Conservation (phyloP, 1,140 invertebrate genomes). For the Drosophila truncata region DNA sequence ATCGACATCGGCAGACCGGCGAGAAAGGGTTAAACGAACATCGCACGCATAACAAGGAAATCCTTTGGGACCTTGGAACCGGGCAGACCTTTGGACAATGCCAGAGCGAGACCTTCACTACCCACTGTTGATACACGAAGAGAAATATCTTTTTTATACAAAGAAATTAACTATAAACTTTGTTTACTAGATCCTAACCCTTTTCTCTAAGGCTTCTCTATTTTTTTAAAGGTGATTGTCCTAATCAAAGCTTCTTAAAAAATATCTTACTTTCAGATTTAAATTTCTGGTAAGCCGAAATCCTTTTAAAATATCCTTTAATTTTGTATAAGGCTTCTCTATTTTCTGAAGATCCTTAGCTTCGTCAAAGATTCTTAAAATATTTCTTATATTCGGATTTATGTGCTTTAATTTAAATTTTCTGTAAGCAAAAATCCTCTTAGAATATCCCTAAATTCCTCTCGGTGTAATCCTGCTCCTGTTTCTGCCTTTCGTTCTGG, state of each 20-base stretch:
- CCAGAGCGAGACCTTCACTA: conserved; percentile 53
- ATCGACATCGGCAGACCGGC: conserved; percentile 1
- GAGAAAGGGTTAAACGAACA: conserved; percentile 75
- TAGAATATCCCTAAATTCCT: not conserved
- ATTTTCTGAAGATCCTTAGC: not conserved
- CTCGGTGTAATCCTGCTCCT: conserved; percentile 36
- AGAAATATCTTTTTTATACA: not conserved
- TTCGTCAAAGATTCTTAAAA: not conserved
- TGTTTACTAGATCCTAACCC: not conserved
- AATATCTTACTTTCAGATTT: no score
- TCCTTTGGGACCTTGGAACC: conserved; percentile 77
- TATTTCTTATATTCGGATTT: not conserved
- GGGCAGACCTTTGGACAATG: conserved; percentile 61
- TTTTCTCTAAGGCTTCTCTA: not conserved
- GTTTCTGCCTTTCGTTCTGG: conserved; percentile 24
- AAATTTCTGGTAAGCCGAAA: no score
- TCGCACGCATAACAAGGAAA: conserved; percentile 83
- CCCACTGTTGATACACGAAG: conserved; percentile 26
- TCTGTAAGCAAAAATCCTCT: rapidly evolving
- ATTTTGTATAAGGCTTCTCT: not conserved
- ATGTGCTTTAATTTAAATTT: not conserved
- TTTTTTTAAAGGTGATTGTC: no score
- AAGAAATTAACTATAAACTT: not conserved
- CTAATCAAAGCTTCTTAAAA: no score
- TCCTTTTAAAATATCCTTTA: not conserved